A percentile compares a stretch with the other conserved stretches of the same genome.
Conservation (phyloP, 2,113 vertebrate species). For the Elachura formosa region DNA sequence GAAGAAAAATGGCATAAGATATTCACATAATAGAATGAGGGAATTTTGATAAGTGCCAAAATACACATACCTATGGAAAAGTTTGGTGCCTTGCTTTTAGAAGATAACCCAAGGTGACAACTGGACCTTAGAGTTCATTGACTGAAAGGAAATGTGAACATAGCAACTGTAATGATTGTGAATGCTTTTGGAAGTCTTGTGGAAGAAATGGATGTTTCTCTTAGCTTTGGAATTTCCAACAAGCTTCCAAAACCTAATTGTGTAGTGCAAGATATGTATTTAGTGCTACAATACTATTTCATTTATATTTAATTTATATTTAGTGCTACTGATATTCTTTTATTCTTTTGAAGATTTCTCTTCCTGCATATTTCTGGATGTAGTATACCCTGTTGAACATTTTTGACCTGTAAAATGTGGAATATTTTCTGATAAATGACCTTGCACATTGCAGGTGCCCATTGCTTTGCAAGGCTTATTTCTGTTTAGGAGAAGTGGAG, state of each 20-base stretch:
- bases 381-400: not conserved
- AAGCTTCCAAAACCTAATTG: not conserved
- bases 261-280: not conserved
- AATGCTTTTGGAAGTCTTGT: not conserved
- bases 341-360: not conserved
- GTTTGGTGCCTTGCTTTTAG: not conserved
- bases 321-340: not conserved
- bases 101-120: not conserved
- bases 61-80: accelerated
- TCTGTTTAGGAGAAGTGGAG: not conserved
- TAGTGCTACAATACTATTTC: not conserved
- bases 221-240: not conserved
- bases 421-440: not conserved
- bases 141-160: not conserved
- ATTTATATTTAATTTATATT: not conserved
- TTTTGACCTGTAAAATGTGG: not conserved
- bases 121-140: not conserved
- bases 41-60: not conserved
- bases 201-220: not conserved
- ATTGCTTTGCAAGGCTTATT: not conserved
- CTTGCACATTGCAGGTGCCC: not conserved
- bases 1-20: not conserved
- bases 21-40: not conserved
- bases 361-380: not conserved
- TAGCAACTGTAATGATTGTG: not conserved